phyloP scores from a whole-genome alignment of 2,113 vertebrate species.

The Pachypanchax playfairii region DNA sequence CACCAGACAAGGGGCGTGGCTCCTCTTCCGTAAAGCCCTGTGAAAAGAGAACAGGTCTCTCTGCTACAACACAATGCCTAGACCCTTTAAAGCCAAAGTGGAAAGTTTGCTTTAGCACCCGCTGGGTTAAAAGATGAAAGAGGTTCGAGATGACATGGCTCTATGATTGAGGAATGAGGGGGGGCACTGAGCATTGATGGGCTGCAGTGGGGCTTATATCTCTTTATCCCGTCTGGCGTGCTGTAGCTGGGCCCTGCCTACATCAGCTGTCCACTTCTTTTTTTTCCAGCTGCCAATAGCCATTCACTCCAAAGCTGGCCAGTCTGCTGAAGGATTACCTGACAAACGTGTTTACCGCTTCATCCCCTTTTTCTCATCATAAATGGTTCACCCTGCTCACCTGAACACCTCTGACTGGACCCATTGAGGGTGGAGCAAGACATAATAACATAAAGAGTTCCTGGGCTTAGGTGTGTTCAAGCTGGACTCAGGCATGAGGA shows the following conservation, averaged over 20 bases:
- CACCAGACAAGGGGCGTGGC: conserved; percentile 54
- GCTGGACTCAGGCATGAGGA: conserved; percentile 51
- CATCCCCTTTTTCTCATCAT: conserved; percentile 47
- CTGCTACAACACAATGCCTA: conserved; percentile 56
- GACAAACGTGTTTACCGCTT: conserved; percentile 56
- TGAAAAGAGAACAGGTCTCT: conserved; percentile 49
- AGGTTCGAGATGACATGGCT: conserved; percentile 70
- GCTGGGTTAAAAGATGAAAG: conserved; percentile 75
- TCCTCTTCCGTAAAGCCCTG: conserved; percentile 41
- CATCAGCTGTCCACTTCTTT: conserved; percentile 75
- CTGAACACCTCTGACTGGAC: conserved; percentile 63
- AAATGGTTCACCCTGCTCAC: conserved; percentile 54
- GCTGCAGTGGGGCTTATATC: conserved; percentile 62
- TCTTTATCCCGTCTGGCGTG: conserved; percentile 79
- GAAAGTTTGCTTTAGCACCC: conserved; percentile 80
- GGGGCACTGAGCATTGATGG: conserved; percentile 38
- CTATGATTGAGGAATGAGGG: conserved; percentile 47
- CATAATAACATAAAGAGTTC: conserved; percentile 78
- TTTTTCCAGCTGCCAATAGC: conserved; percentile 65
- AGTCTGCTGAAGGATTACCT: conserved; percentile 80
- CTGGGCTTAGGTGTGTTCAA: conserved; percentile 36
- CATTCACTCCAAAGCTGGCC: conserved; percentile 70
- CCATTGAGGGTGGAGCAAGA: conserved; percentile 42
- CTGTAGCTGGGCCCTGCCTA: conserved; percentile 63
- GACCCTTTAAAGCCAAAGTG: conserved; percentile 72